Percentiles rank a stretch among this genome's conserved stretches.
These are phyloP conservation scores for Lepidurus arcticus DNA, from an alignment of 1,140 invertebrate genomes.

Conservation along the genomic window DNA sequence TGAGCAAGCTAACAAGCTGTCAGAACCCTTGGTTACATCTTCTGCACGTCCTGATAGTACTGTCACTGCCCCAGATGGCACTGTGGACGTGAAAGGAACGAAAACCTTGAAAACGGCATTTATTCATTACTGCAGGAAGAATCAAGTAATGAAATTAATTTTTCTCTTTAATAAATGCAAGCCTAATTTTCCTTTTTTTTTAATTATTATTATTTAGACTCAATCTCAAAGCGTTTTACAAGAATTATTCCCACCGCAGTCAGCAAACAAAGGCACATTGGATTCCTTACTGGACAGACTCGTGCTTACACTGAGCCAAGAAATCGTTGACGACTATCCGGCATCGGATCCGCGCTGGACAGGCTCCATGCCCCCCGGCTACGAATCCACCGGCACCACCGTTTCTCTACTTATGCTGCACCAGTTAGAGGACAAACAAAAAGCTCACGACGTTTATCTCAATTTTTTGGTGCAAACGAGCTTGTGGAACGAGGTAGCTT, in stretches of 20 bases:
- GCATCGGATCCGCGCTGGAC: slow-evolving; percentile 80
- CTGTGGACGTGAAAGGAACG: slow-evolving; percentile 55
- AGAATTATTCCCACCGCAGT: slow-evolving; percentile 58
- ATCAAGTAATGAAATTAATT: slow-evolving; percentile 38
- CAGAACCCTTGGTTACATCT: slow-evolving; percentile 48
- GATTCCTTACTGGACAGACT: slow-evolving; percentile 59
- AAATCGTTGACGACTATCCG: slow-evolving; percentile 81
- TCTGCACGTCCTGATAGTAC: neutral
- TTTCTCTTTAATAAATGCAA: neutral
- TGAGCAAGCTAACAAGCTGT: slow-evolving; percentile 28
- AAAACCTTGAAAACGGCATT: slow-evolving; percentile 72
- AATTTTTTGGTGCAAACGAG: slow-evolving; percentile 56
- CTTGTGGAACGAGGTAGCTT: neutral
- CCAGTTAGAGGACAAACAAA: slow-evolving; percentile 78
- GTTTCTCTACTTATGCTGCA: slow-evolving; percentile 68
- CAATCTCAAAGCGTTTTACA: slow-evolving; percentile 60
- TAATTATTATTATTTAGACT: slow-evolving; percentile 42
- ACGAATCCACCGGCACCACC: slow-evolving; percentile 35
- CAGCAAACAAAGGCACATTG: slow-evolving; percentile 42
- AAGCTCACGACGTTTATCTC: slow-evolving; percentile 65
- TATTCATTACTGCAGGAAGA: slow-evolving; percentile 57
- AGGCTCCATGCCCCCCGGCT: slow-evolving; percentile 44
- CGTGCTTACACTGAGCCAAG: slow-evolving; percentile 63
- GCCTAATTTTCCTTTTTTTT: neutral
- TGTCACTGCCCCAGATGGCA: slow-evolving; percentile 54